These are phyloP conservation scores for Lampris megalopsis DNA, from an alignment of 2,113 vertebrate genomes.

Conservation along the genomic window DNA sequence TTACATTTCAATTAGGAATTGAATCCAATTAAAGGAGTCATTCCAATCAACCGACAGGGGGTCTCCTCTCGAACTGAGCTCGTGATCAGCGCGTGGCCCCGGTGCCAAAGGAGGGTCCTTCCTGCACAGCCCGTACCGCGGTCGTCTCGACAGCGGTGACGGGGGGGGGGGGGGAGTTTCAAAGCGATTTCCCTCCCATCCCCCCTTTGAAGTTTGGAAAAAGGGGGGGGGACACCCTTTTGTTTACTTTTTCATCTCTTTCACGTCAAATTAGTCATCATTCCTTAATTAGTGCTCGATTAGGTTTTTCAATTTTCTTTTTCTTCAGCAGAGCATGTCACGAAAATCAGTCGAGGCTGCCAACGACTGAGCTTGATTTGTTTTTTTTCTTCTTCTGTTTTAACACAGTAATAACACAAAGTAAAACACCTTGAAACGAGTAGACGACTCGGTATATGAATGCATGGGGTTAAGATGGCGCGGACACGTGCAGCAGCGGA, in stretches of 20 bases:
- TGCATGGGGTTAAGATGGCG: constrained; percentile 12
- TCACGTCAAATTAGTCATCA: constrained; percentile 13
- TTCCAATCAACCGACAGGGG: constrained; percentile 73
- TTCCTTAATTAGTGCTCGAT: constrained; percentile 36
- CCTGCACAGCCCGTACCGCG: not conserved
- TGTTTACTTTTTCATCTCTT: constrained; percentile 4
- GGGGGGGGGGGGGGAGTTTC: too few species aligned
- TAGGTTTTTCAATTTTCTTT: constrained; percentile 26
- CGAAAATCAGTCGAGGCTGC: constrained; percentile 40
- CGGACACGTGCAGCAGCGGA: not conserved
- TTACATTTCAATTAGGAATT: constrained; percentile 84
- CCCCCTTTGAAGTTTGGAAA: not conserved
- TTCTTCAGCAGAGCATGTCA: constrained; percentile 13
- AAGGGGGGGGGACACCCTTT: not conserved
- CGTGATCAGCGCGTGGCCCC: constrained; percentile 40
- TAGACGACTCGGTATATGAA: constrained; percentile 10
- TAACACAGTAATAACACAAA: too few species aligned
- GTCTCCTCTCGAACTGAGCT: constrained; percentile 56
- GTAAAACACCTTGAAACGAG: not conserved
- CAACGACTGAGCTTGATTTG: constrained; percentile 44
- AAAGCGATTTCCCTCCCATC: not conserved
- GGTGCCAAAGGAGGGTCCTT: constrained; percentile 42
- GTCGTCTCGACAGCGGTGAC: not conserved
- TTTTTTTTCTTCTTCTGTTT: too few species aligned
- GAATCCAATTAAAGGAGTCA: constrained; percentile 82